Evolutionary conservation across 2,113 vertebrate species (phyloP).

Genomic region (Steatornis caripensis): DNA sequence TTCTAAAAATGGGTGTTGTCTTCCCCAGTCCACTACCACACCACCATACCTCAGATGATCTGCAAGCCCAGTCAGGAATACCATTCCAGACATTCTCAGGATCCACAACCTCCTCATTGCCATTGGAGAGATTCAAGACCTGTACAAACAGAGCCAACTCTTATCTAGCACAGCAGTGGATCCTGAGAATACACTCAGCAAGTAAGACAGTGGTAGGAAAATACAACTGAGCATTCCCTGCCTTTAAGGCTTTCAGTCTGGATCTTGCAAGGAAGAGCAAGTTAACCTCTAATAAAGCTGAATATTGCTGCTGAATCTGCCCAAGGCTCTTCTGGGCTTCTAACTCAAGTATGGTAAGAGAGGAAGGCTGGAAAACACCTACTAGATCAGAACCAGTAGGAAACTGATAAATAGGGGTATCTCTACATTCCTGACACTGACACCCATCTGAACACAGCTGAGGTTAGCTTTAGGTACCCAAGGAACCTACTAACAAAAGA

Average conservation of each 20-base stretch:
- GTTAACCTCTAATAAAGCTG: not conserved
- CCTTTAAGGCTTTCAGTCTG: not conserved
- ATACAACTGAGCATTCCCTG: not conserved
- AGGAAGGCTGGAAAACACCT: not conserved
- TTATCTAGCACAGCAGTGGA: not conserved
- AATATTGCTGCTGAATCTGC: not conserved
- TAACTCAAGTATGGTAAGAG: not conserved
- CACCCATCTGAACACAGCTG: not conserved
- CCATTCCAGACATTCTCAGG: constrained; percentile 73
- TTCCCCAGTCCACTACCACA: not conserved
- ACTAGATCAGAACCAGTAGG: not conserved
- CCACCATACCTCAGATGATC: constrained; percentile 51
- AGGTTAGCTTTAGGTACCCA: not conserved
- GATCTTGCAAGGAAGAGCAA: not conserved
- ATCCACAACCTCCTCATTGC: constrained; percentile 65
- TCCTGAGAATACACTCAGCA: not conserved
- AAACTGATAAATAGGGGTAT: not conserved
- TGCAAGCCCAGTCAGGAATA: constrained; percentile 40
- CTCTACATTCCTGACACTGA: not conserved
- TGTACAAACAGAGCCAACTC: not conserved
- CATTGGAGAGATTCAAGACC: constrained; percentile 71
- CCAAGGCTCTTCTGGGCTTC: not conserved
- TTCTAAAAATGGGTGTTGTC: not conserved
- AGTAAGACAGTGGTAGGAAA: not conserved
- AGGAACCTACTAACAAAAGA: not conserved